Percentiles rank a stretch among this genome's conserved stretches.
These are phyloP conservation scores for Tenebrosternarchus preto DNA, from an alignment of 2,113 vertebrate species.

Conservation along the genomic window DNA sequence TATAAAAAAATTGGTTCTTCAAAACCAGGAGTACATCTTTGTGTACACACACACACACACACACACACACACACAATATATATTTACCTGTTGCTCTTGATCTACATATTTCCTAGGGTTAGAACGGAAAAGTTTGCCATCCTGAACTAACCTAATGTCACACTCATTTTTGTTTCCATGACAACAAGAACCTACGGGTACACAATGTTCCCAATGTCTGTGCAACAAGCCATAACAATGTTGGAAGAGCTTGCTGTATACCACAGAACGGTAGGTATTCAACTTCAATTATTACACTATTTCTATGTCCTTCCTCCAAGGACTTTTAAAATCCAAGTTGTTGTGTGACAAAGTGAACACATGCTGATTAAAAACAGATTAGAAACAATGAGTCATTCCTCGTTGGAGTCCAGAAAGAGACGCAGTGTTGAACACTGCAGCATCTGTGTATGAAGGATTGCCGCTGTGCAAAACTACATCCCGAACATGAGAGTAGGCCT, in stretches of 20 bases:
- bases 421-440: too few relatives aligned
- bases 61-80: not conserved
- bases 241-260: constrained; percentile 5
- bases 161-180: constrained; percentile 37
- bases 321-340: not conserved
- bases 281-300: constrained; percentile 19
- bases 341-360: not conserved
- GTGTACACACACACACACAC: not conserved
- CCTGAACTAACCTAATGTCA: constrained; percentile 25
- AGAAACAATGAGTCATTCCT: too few relatives aligned
- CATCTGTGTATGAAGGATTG: too few relatives aligned
- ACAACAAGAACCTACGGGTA: constrained; percentile 30
- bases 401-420: too few relatives aligned
- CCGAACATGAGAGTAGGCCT: too few relatives aligned
- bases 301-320: not conserved
- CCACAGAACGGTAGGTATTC: constrained; percentile 5
- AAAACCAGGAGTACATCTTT: not conserved
- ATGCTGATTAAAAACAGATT: too few relatives aligned
- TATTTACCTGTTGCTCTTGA: not conserved
- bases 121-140: constrained; percentile 21
- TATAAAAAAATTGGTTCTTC: not conserved
- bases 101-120: constrained; percentile 3
- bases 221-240: constrained; percentile 17
- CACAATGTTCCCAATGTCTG: constrained; percentile 31
- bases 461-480: too few relatives aligned